Evolutionary conservation across 2,888 invertebrate genomes (phyloP), one percentile per base, ranked within the genome.

Genomic region (Colletes collaris): DNA sequence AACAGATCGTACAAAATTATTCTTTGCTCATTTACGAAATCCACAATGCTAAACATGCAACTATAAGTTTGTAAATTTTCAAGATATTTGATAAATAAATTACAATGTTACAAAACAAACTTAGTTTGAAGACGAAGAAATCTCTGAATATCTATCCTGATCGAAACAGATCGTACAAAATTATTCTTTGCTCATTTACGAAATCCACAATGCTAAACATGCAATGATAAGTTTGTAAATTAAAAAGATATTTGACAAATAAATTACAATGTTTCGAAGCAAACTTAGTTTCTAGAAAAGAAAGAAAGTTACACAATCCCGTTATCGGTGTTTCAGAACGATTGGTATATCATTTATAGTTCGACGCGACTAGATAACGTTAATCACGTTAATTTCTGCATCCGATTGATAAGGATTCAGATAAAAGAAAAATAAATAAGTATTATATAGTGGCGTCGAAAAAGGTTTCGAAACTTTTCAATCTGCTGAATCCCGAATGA

Each of bases 401-500:
- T 16, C 10, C 56, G 13, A 53, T 10, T 46, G 44, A 77, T 66
- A 65, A 66, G 37, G 16, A 16, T 16, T 16, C 10, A 27, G 53
- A 52, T 50, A 77, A 63, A 35, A 46, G 44, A 35, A 5, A 10
- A 19, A 19, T 4, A 44, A 6, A 4, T 4, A 53, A 35, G 55
- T 37, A 53, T 76, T 16, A 60, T 7, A 40, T 37, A n/a, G 49
- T 49, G 53, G 63, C 59, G 63, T 65, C 19, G 11, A 58, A 40
- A 40, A 6, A 40, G 3, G 62, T 80, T 75, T 81, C 76, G 69
- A 75, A 75, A 68, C 19, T 60, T 53, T 58, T 70, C 55, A 56
- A 67, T 71, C 71, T 59, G 35, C 44, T 16, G 13, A 63, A 53
- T 27, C 7, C n/a, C 44, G 13, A 67, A 56, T 44, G 44, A 65